A percentile compares a stretch with the other conserved stretches of the same genome.
phyloP scores from a whole-genome alignment of 2,113 vertebrate genomes.

The Taurulus bubalis region DNA sequence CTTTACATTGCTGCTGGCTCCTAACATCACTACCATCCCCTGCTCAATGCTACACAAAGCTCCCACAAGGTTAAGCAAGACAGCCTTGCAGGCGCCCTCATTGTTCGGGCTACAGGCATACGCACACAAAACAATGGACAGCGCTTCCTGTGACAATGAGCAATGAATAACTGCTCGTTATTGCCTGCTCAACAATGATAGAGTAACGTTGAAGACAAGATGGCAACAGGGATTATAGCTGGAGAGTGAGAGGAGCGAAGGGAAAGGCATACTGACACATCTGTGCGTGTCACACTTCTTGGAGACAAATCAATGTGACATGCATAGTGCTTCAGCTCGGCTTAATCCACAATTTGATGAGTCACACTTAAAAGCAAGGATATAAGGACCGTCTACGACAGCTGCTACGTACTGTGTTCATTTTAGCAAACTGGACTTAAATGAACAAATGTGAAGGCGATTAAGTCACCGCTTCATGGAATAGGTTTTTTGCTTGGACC shows the following conservation, averaged over 20 bases:
- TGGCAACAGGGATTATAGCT: slow-evolving; percentile 47
- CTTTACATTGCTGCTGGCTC: slow-evolving; percentile 16
- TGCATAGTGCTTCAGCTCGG: slow-evolving; percentile 3
- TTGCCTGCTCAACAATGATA: slow-evolving; percentile 40
- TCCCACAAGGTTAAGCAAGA: slow-evolving; percentile 12
- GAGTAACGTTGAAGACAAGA: slow-evolving; percentile 45
- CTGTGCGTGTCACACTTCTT: slow-evolving; percentile 39
- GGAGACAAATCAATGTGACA: slow-evolving; percentile 53
- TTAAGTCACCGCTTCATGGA: slow-evolving; percentile 43
- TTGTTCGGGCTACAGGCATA: slow-evolving; percentile 42
- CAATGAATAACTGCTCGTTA: slow-evolving; percentile 34
- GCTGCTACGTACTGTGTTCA: slow-evolving; percentile 28
- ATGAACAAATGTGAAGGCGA: slow-evolving; percentile 35
- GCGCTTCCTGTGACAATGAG: slow-evolving; percentile 54
- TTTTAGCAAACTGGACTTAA: slow-evolving; percentile 16
- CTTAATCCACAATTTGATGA: slow-evolving; percentile 55
- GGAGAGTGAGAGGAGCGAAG: slow-evolving; percentile 15
- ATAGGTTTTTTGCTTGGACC: slow-evolving; percentile 26
- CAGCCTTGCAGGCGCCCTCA: slow-evolving; percentile 21
- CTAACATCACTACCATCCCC: not conserved
- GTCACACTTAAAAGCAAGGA: slow-evolving; percentile 35
- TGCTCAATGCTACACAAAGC: slow-evolving; percentile 19
- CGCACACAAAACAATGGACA: slow-evolving; percentile 28
- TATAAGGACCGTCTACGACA: slow-evolving; percentile 13
- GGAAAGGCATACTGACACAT: slow-evolving; percentile 39